Evolutionary conservation across 2,888 invertebrate genomes (phyloP), one percentile per base, ranked within the genome.

Genomic region (Ophioninae sp.): DNA sequence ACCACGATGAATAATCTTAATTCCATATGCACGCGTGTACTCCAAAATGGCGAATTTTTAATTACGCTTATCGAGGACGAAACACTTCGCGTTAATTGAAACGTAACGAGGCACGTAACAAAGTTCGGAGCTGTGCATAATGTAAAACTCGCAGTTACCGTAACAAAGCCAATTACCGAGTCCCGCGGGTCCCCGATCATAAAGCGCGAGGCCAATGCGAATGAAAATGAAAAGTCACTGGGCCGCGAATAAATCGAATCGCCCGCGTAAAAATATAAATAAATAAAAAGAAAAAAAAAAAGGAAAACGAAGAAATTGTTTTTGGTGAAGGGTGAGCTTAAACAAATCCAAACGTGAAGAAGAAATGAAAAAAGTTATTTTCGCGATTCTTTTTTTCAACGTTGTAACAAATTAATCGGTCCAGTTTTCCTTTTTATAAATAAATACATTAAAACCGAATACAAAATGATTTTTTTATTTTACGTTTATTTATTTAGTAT

Each of bases 151-250:
- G 82, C 61, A 20, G 30, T 8, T 8, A 13, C 56, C 56, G 56
- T 30, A 30, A 30, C 30, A 30, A 20, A 37, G 50, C 20, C 56
- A 75, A 75, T 75, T 65, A 75, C 56, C 50, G 56, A 30, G 64
- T 30, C 37, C 21, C 21, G 39, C 6, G 6, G 37, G 74, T 65
- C 65, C 61, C 65, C 61, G 69, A 44, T 77, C 59, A 68, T 81
- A 72, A 75, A 81, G 70, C 65, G 50, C 81, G 81, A 81, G 81
- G 81, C 50, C 76, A 77, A 70, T 70, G 75, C 59, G 44, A 70
- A 17, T 64, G 37, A 67, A 70, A 39, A 30, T 17, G 50, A 57
- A 57, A 50, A 13, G 64, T 64, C 44, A 65, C 39, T 0, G 17
- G 7, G 21, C 21, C n/a, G 30, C 0, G 75, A 50, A 17, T 2